A percentile compares a stretch with the other conserved stretches of the same genome.
These are phyloP conservation scores for Tuberolachnus salignus DNA, from an alignment of 2,888 invertebrate genomes.

Conservation along the genomic window DNA sequence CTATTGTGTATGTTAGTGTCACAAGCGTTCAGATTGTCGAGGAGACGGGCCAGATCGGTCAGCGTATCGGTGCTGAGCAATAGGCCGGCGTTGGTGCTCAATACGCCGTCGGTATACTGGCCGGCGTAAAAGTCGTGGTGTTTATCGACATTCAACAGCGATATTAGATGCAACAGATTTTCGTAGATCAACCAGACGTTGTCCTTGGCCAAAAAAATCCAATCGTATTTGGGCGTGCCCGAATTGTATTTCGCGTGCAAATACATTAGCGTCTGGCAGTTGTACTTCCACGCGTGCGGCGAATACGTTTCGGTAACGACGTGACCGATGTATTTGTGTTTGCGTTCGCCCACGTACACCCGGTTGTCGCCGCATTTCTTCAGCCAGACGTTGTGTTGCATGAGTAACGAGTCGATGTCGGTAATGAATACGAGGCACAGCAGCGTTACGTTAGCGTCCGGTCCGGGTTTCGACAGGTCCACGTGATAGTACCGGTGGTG, in stretches of 20 bases:
- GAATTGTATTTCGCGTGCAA: conserved; percentile 5
- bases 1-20: background rate
- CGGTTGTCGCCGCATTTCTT: conserved; percentile 10
- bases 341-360: conserved; percentile 3
- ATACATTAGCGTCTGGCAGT: conserved; percentile 17
- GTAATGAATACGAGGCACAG: conserved; percentile 32
- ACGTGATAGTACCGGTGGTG: background rate
- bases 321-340: background rate
- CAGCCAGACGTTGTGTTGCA: conserved; percentile 34
- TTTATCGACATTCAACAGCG: conserved; percentile 1
- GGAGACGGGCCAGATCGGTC: background rate
- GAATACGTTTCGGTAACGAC: conserved; percentile 24
- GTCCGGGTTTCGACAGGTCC: background rate
- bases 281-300: background rate
- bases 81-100: conserved; percentile 11
- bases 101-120: background rate
- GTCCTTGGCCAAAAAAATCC: conserved; percentile 42
- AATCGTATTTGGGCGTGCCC: background rate
- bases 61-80: conserved; percentile 3
- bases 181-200: conserved; percentile 42
- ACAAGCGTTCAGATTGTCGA: conserved; percentile 13
- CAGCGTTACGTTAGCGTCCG: background rate
- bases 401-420: background rate
- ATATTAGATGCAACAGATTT: conserved; percentile 37
- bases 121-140: conserved; percentile 23